Percentiles rank a stretch among this genome's conserved stretches.
These are phyloP conservation scores for Chloroclystis v-ata DNA, from an alignment of 2,888 invertebrate species.

Conservation along the genomic window DNA sequence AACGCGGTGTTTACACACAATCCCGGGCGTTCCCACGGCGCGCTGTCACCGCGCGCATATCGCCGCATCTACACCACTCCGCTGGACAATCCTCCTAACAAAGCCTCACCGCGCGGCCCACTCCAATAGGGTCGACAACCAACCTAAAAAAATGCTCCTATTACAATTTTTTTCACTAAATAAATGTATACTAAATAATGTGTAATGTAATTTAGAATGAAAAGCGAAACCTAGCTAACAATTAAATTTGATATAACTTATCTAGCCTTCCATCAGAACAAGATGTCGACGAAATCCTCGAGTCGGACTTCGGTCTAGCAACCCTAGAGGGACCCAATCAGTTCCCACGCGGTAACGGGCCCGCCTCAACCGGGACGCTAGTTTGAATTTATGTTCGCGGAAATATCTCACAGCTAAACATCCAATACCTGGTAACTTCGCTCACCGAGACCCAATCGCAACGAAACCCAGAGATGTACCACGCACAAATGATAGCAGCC, in stretches of 20 bases:
- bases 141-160: background rate
- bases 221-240: no score
- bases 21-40: constrained; percentile 68
- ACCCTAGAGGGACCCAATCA: constrained; percentile 61
- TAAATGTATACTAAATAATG: no score
- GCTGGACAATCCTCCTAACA: constrained; percentile 77
- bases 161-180: no score
- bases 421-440: constrained; percentile 53
- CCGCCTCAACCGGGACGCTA: constrained; percentile 62
- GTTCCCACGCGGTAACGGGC: constrained; percentile 78
- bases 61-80: constrained; percentile 71
- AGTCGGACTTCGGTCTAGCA: constrained; percentile 24
- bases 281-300: background rate
- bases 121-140: constrained; percentile 11
- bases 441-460: constrained; percentile 41
- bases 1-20: constrained; percentile 57
- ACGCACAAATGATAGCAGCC: constrained; percentile 42
- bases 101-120: constrained; percentile 55
- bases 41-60: constrained; percentile 70
- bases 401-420: constrained; percentile 47
- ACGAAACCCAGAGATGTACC: constrained; percentile 55
- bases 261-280: background rate
- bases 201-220: no score
- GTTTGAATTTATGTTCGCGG: constrained; percentile 67
- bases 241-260: no score